phyloP scores from a whole-genome alignment of 2,888 invertebrate species.

The Eremobia ochroleuca region DNA sequence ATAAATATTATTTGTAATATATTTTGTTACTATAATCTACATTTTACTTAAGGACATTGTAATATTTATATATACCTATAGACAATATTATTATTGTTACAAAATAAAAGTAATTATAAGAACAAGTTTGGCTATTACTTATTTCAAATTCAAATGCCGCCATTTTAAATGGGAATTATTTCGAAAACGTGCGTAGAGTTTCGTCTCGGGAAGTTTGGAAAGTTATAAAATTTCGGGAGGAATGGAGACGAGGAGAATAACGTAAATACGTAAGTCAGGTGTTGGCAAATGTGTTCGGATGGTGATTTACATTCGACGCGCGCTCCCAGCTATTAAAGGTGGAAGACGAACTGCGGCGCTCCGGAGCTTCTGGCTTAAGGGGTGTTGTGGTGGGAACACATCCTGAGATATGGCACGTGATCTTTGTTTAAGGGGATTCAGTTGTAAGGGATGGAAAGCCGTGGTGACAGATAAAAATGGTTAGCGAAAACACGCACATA shows the following conservation, averaged over 20 bases:
- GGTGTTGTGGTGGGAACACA: constrained; percentile 50
- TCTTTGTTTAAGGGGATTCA: constrained; percentile 36
- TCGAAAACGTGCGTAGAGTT: constrained; percentile 80
- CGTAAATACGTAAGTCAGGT: constrained; percentile 86
- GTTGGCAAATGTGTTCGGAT: constrained; percentile 74
- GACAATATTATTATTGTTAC: constrained; percentile 53
- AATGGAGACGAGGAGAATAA: constrained; percentile 79
- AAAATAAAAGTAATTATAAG: constrained; percentile 66
- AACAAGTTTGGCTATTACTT: constrained; percentile 59
- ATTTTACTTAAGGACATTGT: constrained; percentile 44
- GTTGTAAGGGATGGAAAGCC: neutral
- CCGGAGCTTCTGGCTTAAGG: constrained; percentile 52
- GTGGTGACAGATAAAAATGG: neutral
- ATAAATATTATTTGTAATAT: constrained; percentile 38
- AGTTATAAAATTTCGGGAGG: constrained; percentile 82
- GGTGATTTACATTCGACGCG: constrained; percentile 84
- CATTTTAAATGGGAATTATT: constrained; percentile 78
- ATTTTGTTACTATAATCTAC: constrained; percentile 50
- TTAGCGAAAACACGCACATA: neutral
- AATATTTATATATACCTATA: constrained; percentile 46
- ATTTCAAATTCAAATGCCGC: constrained; percentile 68
- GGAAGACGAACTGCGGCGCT: constrained; percentile 55
- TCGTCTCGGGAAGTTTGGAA: constrained; percentile 78
- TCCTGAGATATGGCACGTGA: constrained; percentile 45
- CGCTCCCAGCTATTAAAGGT: constrained; percentile 83